phyloP scores from a whole-genome alignment of 2,113 vertebrate genomes.

The Semicossyphus pulcher region DNA sequence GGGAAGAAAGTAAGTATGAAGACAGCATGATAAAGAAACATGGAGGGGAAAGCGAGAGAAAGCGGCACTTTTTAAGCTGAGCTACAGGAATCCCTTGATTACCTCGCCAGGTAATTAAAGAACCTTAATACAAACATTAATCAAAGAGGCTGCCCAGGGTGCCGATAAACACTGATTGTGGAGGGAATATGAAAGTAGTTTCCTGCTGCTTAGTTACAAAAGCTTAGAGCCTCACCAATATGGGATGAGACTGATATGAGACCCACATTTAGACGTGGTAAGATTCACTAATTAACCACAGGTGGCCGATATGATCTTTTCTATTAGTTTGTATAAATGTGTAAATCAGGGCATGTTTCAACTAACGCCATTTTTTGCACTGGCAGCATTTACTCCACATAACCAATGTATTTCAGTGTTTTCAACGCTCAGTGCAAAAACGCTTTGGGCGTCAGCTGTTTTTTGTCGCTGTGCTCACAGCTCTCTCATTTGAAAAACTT shows the following conservation, averaged over 20 bases:
- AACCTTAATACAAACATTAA: constrained; percentile 40
- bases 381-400: too few species aligned
- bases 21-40: neutral
- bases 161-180: constrained; percentile 41
- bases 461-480: too few species aligned
- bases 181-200: constrained; percentile 37
- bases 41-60: constrained; percentile 4
- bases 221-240: neutral
- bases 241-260: neutral
- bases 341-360: too few species aligned
- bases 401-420: too few species aligned
- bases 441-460: too few species aligned
- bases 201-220: constrained; percentile 3
- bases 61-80: neutral
- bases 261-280: too few species aligned
- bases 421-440: too few species aligned
- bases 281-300: too few species aligned
- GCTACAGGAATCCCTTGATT: constrained; percentile 34
- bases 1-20: neutral
- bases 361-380: too few species aligned
- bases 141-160: constrained; percentile 31
- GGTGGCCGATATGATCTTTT: too few species aligned
- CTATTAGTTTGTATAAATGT: too few species aligned
- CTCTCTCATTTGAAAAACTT: too few species aligned
- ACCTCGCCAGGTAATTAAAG: constrained; percentile 45